These are phyloP conservation scores for Coranthus polyacanthus DNA, from an alignment of 2,797 vertebrate genomes.

Conservation along the genomic window DNA sequence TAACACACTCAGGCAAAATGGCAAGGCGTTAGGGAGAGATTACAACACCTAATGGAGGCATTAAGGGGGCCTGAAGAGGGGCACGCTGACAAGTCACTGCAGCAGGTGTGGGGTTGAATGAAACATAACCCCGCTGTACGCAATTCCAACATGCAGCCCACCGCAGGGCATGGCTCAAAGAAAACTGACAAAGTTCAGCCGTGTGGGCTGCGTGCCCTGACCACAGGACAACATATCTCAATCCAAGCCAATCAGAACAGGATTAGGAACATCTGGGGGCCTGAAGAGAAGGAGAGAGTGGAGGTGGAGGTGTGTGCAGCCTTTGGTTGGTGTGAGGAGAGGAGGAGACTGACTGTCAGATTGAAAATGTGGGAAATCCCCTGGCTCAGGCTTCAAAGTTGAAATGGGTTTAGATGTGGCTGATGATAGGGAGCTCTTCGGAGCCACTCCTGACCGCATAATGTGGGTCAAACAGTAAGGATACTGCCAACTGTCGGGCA, in stretches of 20 bases:
- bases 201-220: slow-evolving; percentile 54
- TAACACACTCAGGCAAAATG: slow-evolving; percentile 78
- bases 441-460: slow-evolving; percentile 23
- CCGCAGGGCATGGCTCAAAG: slow-evolving; percentile 68
- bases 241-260: slow-evolving; percentile 67
- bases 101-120: slow-evolving; percentile 84
- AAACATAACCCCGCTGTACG: slow-evolving; percentile 75
- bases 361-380: slow-evolving; percentile 76
- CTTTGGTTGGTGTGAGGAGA: slow-evolving; percentile 34
- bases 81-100: slow-evolving; percentile 71
- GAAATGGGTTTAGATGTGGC: slow-evolving; percentile 70
- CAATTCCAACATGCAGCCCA: slow-evolving; percentile 57
- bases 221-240: slow-evolving; percentile 66
- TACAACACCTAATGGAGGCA: slow-evolving; percentile 81
- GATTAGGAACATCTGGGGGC: slow-evolving; percentile 77
- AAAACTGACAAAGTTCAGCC: slow-evolving; percentile 55
- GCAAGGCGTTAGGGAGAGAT: slow-evolving; percentile 74
- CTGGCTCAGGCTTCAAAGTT: slow-evolving; percentile 77
- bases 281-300: slow-evolving; percentile 39
- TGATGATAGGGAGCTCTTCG: slow-evolving; percentile 39
- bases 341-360: slow-evolving; percentile 63
- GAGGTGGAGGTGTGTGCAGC: slow-evolving; percentile 29
- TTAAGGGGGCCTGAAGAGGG: slow-evolving; percentile 73
- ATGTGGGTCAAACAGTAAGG: slow-evolving; percentile 41
- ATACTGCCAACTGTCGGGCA: slow-evolving; percentile 37